These are phyloP conservation scores for Eurosta solidaginis DNA, from an alignment of 1,140 invertebrate genomes.

Conservation along the genomic window DNA sequence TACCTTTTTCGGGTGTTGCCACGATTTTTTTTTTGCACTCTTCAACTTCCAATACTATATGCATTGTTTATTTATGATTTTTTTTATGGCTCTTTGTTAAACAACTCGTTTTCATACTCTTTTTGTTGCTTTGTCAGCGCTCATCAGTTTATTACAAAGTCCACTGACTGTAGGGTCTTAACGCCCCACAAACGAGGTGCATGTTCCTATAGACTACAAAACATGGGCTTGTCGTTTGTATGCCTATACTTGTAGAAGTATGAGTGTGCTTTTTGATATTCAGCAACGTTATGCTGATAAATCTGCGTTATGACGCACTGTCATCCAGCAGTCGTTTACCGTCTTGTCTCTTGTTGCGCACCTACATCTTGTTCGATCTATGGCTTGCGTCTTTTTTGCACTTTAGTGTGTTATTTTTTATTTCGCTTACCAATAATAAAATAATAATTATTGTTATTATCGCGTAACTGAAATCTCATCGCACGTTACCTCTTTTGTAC, in stretches of 20 bases:
- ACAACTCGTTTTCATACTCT: background rate
- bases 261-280: background rate
- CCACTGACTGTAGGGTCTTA: background rate
- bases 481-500: constrained; percentile 1
- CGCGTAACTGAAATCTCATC: constrained; percentile 32
- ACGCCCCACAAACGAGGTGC: background rate
- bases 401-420: background rate
- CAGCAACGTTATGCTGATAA: background rate
- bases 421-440: constrained; percentile 28
- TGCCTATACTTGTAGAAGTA: background rate
- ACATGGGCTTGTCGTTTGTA: background rate
- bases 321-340: background rate
- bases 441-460: constrained; percentile 34
- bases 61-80: background rate
- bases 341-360: background rate
- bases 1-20: constrained; percentile 18
- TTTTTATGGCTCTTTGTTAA: background rate
- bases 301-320: background rate
- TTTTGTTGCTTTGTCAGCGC: background rate
- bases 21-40: background rate
- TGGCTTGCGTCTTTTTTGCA: constrained; percentile 12
- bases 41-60: background rate
- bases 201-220: background rate
- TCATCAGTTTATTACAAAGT: background rate
- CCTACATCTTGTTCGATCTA: background rate